Conservation (phyloP, 23 tunicate species). For the Corella eumyota region DNA sequence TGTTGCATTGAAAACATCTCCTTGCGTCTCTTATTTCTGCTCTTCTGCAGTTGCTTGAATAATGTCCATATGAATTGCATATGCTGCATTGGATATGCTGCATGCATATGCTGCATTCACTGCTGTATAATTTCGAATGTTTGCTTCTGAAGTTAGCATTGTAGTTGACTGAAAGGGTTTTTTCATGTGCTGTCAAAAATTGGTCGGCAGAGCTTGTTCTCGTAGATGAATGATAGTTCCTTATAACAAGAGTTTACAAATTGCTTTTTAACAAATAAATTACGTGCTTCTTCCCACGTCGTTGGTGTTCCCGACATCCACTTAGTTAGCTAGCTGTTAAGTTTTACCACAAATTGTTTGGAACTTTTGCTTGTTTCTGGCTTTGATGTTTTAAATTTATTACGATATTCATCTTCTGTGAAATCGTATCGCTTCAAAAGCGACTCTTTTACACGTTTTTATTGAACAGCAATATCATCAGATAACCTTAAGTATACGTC, state of each 20-base stretch:
- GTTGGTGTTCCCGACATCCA: not conserved
- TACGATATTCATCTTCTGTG: too few relatives aligned
- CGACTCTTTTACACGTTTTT: too few relatives aligned
- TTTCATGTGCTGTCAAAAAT: slow-evolving; percentile 1
- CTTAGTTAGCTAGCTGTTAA: slow-evolving; percentile 6
- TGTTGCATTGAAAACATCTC: slow-evolving; percentile 8
- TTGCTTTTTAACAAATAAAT: slow-evolving; percentile 19
- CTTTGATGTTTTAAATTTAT: slow-evolving; percentile 10
- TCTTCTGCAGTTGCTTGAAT: too few relatives aligned
- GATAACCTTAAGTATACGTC: too few relatives aligned
- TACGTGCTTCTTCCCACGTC: not conserved
- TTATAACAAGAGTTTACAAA: slow-evolving; percentile 8
- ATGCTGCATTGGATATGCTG: too few relatives aligned
- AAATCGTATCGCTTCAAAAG: too few relatives aligned
- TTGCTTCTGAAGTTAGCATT: too few relatives aligned
- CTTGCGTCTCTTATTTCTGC: not conserved
- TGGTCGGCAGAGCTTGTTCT: slow-evolving; percentile 16
- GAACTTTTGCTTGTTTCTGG: slow-evolving; percentile 16
- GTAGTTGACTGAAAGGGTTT: not conserved
- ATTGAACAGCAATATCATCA: too few relatives aligned
- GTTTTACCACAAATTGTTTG: slow-evolving; percentile 9
- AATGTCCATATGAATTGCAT: too few relatives aligned
- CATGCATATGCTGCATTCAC: too few relatives aligned
- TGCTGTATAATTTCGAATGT: too few relatives aligned
- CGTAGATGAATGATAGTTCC: slow-evolving; percentile 11